Evolutionary conservation across 2,797 vertebrate genomes (phyloP).

Genomic region (Chromis chromis): DNA sequence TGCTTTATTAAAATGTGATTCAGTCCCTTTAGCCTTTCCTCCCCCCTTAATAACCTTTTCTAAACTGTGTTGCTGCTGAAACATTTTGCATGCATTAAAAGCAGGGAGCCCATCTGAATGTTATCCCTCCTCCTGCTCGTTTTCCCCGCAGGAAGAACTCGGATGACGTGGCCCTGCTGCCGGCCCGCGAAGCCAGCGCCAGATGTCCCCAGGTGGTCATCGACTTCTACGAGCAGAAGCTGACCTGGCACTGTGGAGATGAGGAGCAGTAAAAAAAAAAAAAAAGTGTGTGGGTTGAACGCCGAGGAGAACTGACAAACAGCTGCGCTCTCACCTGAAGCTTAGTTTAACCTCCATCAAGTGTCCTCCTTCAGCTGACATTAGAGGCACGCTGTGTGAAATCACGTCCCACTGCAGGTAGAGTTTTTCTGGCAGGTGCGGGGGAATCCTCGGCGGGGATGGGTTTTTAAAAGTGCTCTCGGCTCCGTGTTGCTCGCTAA

Average conservation of each 20-base stretch:
- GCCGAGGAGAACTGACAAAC: constrained; percentile 46
- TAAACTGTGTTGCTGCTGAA: constrained; percentile 4
- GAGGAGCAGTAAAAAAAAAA: constrained; percentile 89
- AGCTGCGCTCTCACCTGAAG: constrained; percentile 64
- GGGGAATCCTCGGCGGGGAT: constrained; percentile 37
- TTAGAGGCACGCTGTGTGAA: constrained; percentile 62
- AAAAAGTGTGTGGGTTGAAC: constrained; percentile 24
- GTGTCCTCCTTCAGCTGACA: constrained; percentile 68
- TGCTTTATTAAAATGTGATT: neutral
- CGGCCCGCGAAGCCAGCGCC: constrained; percentile 94
- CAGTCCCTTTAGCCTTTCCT: neutral
- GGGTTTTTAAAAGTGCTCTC: constrained; percentile 39
- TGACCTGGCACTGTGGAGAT: constrained; percentile 95
- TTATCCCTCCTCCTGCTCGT: neutral
- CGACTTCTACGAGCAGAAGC: constrained; percentile 96
- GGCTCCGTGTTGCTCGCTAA: constrained; percentile 53
- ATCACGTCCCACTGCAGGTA: constrained; percentile 43
- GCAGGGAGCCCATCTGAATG: neutral
- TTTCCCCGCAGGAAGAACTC: constrained; percentile 92
- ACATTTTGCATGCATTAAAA: neutral
- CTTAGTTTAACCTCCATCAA: constrained; percentile 71
- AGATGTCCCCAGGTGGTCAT: constrained; percentile 97
- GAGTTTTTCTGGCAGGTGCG: constrained; percentile 58
- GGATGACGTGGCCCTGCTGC: constrained; percentile 93
- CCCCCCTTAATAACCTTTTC: neutral